These are phyloP conservation scores for Arge pagana DNA, from an alignment of 2,888 invertebrate genomes.

Conservation along the genomic window DNA sequence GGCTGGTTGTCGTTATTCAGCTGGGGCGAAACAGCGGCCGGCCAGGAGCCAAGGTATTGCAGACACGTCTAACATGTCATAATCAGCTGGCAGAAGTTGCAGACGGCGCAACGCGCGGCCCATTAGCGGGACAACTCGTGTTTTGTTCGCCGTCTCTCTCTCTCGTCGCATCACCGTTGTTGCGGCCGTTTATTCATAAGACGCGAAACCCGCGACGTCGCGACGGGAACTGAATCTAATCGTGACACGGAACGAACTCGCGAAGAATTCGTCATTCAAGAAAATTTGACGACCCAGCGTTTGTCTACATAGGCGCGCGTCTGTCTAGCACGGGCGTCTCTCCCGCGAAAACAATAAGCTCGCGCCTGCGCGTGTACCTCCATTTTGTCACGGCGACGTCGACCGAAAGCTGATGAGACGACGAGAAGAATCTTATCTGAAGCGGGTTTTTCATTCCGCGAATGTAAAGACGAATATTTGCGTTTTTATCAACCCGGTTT, in stretches of 20 bases:
- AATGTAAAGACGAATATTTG: too few species aligned
- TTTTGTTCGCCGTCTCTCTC: slow-evolving; percentile 17
- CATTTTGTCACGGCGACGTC: too few species aligned
- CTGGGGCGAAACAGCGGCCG: not conserved
- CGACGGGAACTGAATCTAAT: not conserved
- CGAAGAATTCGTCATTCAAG: slow-evolving; percentile 7
- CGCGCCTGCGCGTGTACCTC: too few species aligned
- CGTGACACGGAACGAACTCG: not conserved
- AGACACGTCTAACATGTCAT: slow-evolving; percentile 54
- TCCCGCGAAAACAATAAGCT: too few species aligned
- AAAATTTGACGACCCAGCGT: not conserved
- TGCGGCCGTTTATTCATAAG: slow-evolving; percentile 13
- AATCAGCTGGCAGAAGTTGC: slow-evolving; percentile 57
- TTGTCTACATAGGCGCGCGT: not conserved
- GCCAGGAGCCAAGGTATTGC: slow-evolving; percentile 23
- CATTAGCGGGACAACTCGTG: slow-evolving; percentile 54
- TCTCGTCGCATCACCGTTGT: not conserved
- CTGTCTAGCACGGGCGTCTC: too few species aligned
- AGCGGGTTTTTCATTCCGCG: too few species aligned
- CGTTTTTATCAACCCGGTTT: too few species aligned
- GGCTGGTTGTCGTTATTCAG: too few species aligned
- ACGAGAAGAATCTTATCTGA: too few species aligned
- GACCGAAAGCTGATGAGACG: too few species aligned
- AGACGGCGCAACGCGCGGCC: slow-evolving; percentile 51
- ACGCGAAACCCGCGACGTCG: not conserved